Evolutionary conservation across 2,113 vertebrate genomes (phyloP).

Genomic region (Leptosomus discolor): DNA sequence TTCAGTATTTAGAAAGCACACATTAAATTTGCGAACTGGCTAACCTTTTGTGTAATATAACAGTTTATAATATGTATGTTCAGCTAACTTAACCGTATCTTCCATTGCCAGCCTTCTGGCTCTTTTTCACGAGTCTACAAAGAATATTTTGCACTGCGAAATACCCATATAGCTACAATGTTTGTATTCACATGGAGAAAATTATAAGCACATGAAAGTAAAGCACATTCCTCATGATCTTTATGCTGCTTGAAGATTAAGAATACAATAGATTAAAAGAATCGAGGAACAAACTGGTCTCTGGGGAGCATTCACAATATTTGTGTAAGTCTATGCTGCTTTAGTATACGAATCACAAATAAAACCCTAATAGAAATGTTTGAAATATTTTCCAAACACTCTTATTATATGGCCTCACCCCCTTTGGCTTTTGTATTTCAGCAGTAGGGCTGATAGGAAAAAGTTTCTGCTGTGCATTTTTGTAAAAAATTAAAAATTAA

Average conservation of each 20-base stretch:
- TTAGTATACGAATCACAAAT: neutral
- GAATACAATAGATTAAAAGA: slow-evolving; percentile 62
- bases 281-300: slow-evolving; percentile 24
- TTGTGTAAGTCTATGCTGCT: neutral
- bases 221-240: slow-evolving; percentile 50
- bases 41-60: neutral
- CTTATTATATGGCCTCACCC: neutral
- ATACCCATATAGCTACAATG: neutral
- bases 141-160: neutral
- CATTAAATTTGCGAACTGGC: neutral
- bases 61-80: neutral
- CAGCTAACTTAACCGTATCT: neutral
- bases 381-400: neutral
- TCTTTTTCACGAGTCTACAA: neutral
- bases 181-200: slow-evolving; percentile 46
- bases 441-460: neutral
- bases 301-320: neutral
- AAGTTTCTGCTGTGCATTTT: neutral
- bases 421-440: neutral
- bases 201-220: slow-evolving; percentile 44
- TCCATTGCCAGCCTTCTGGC: neutral
- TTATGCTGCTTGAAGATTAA: slow-evolving; percentile 46
- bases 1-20: neutral
- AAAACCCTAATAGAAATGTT: neutral
- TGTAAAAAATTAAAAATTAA: neutral